Percentiles rank a stretch among this genome's conserved stretches.
These are phyloP conservation scores for Drosophila nikananu DNA, from an alignment of 1,140 invertebrate genomes.

Conservation along the genomic window DNA sequence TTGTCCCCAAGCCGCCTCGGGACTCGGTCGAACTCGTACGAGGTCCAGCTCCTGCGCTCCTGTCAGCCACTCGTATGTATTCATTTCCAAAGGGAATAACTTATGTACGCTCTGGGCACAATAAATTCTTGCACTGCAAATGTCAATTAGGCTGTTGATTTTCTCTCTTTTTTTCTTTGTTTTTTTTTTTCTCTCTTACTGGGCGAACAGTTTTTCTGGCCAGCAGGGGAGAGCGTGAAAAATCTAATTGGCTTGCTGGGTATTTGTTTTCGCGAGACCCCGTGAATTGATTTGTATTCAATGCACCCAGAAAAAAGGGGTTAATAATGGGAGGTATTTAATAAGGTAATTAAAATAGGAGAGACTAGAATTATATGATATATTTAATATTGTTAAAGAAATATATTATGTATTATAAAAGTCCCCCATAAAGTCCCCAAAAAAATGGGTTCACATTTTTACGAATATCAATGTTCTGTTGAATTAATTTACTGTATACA, in stretches of 20 bases:
- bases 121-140: conserved; percentile 85
- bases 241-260: conserved; percentile 76
- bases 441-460: background rate
- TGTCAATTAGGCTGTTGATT: conserved; percentile 80
- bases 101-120: conserved; percentile 85
- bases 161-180: conserved; percentile 34
- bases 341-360: background rate
- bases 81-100: conserved; percentile 85
- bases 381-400: background rate
- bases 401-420: too few relatives aligned
- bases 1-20: conserved; percentile 15
- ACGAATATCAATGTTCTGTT: background rate
- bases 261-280: conserved; percentile 61
- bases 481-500: background rate
- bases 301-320: conserved; percentile 19
- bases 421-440: too few relatives aligned
- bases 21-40: conserved; percentile 9
- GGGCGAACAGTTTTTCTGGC: conserved; percentile 18
- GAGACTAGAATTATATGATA: too few relatives aligned
- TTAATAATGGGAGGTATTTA: background rate
- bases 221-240: conserved; percentile 64
- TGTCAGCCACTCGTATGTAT: conserved; percentile 73
- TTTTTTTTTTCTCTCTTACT: background rate
- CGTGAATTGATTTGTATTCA: conserved; percentile 75
- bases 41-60: conserved; percentile 57